Evolutionary conservation across 2,888 invertebrate species (phyloP).

Genomic region (Slavum lentiscoides): DNA sequence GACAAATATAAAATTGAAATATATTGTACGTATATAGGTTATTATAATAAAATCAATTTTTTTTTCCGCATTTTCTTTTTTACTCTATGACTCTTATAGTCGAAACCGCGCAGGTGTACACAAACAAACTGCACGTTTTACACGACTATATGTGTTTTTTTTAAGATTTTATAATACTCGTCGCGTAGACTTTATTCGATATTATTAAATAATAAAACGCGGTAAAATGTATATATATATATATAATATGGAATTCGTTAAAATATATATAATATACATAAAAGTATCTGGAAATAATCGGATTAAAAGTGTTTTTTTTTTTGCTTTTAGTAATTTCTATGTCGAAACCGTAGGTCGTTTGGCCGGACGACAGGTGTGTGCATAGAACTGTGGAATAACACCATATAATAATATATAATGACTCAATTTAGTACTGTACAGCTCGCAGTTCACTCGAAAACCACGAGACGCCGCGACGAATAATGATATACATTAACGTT

Average conservation of each 20-base stretch:
- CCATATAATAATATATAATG: background rate
- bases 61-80: no score
- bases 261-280: background rate
- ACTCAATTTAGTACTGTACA: constrained; percentile 15
- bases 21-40: no score
- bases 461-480: background rate
- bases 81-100: no score
- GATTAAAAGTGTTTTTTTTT: constrained; percentile 24
- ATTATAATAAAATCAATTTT: no score
- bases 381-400: background rate
- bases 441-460: background rate
- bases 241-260: background rate
- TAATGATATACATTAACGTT: constrained; percentile 3
- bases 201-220: no score
- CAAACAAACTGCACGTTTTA: no score
- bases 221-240: no score
- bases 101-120: no score
- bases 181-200: no score
- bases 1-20: no score
- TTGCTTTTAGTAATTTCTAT: background rate
- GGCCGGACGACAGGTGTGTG: constrained; percentile 8
- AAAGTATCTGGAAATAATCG: background rate
- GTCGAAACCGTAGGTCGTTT: background rate
- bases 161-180: no score
- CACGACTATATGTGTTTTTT: no score